Evolutionary conservation across 2,888 invertebrate genomes (phyloP).

Genomic region (Synanthedon formicaeformis): DNA sequence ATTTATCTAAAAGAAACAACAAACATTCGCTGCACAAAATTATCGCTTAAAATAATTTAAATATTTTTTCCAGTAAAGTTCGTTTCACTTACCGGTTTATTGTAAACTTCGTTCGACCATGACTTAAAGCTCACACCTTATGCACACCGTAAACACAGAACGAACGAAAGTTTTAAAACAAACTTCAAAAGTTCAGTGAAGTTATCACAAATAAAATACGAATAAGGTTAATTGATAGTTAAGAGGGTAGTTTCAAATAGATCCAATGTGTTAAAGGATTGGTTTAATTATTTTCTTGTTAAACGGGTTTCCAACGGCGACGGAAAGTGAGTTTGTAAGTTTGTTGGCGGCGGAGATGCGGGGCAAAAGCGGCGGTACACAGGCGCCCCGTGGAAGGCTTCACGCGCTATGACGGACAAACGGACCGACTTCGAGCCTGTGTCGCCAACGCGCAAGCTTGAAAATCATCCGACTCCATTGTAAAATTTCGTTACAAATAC

Average conservation of each 20-base stretch:
- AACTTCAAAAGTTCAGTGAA: conserved; percentile 50
- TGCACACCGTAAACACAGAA: conserved; percentile 21
- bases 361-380: conserved; percentile 27
- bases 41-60: conserved; percentile 18
- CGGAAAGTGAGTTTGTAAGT: conserved; percentile 55
- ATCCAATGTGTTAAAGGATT: conserved; percentile 24
- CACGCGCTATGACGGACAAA: conserved; percentile 36
- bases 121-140: conserved; percentile 36
- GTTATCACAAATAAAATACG: conserved; percentile 20
- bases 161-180: conserved; percentile 36
- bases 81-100: conserved; percentile 64
- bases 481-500: no score
- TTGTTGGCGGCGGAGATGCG: conserved; percentile 21
- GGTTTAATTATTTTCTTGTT: conserved; percentile 29
- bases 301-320: conserved; percentile 47
- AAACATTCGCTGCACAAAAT: conserved; percentile 5
- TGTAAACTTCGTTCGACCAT: conserved; percentile 52
- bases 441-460: not conserved
- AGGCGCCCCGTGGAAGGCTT: conserved; percentile 38
- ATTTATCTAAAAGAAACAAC: conserved; percentile 10
- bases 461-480: not conserved
- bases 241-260: conserved; percentile 13
- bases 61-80: conserved; percentile 35
- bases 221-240: not conserved
- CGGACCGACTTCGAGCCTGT: conserved; percentile 1